A percentile compares a stretch with the other conserved stretches of the same genome.
Conservation (phyloP, 2,797 vertebrate species). For the Dendrocincla fuliginosa region DNA sequence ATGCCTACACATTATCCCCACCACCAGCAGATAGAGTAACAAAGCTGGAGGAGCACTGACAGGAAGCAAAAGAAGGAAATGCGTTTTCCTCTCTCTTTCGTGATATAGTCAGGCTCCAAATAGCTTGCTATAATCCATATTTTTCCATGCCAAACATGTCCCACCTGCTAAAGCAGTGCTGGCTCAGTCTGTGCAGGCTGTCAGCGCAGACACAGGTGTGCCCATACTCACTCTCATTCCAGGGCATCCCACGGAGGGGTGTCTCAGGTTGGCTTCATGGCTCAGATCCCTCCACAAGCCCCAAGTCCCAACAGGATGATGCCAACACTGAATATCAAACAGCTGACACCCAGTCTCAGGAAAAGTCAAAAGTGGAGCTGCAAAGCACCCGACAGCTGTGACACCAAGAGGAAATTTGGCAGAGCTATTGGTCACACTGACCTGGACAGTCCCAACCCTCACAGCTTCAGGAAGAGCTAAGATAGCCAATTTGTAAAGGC, state of each 20-base stretch:
- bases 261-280: not conserved
- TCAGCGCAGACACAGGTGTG: not conserved
- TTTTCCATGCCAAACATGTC: not conserved
- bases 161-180: not conserved
- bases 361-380: not conserved
- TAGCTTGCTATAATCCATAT: not conserved
- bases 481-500: not conserved
- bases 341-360: not conserved
- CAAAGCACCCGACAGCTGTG: not conserved
- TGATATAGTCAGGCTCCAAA: not conserved
- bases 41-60: not conserved
- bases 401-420: not conserved
- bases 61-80: not conserved
- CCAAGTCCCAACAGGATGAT: not conserved
- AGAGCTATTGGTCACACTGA: not conserved
- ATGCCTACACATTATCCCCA: not conserved
- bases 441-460: not conserved
- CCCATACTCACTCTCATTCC: not conserved
- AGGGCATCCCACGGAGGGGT: accelerated
- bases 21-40: not conserved
- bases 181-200: not conserved
- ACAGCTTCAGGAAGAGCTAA: not conserved
- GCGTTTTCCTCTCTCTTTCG: not conserved
- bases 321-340: not conserved
- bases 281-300: not conserved